Conservation (phyloP, 2,797 vertebrate species). For the Rhinophrynus dorsalis region DNA sequence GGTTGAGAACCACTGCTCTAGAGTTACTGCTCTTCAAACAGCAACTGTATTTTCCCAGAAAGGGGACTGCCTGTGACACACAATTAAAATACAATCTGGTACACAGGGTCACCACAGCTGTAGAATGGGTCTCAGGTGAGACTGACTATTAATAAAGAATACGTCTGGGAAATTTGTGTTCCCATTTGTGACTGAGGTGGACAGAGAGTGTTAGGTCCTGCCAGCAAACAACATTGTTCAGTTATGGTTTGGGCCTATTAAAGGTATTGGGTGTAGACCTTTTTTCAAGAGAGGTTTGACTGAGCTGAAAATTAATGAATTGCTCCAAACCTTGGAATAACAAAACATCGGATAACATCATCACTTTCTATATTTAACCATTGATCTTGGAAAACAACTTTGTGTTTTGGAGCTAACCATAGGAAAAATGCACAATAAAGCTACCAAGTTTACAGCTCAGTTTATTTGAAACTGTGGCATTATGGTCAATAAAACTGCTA, state of each 20-base stretch:
- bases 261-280: background rate
- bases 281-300: background rate
- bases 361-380: constrained; percentile 1
- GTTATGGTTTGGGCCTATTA: background rate
- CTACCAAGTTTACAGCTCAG: constrained; percentile 30
- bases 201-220: no score
- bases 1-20: no score
- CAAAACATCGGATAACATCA: background rate
- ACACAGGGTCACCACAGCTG: no score
- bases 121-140: no score
- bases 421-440: constrained; percentile 21
- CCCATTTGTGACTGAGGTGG: no score
- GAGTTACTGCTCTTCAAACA: no score
- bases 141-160: no score
- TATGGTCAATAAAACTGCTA: constrained; percentile 31
- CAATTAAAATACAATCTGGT: no score
- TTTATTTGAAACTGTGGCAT: constrained; percentile 28
- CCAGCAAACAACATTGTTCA: no score
- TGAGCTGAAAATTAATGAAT: background rate
- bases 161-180: no score
- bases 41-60: no score
- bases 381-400: constrained; percentile 19
- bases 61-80: no score
- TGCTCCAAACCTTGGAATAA: background rate
- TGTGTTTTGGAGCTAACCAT: constrained; percentile 26